These are phyloP conservation scores for Lasiommata megera DNA, from an alignment of 2,888 invertebrate species.

Conservation along the genomic window DNA sequence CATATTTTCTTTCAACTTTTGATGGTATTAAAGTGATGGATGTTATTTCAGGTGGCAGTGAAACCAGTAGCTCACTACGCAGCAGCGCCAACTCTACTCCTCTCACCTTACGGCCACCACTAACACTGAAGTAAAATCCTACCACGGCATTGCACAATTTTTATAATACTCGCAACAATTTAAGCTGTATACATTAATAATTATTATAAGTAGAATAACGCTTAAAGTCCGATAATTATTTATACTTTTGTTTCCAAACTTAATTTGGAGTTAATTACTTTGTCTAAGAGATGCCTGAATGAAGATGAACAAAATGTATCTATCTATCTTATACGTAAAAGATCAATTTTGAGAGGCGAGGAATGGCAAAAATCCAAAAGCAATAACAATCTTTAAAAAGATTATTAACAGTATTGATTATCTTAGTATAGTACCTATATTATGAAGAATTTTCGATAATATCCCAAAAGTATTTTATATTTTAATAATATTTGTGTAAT, in stretches of 20 bases:
- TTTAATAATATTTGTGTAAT: background rate
- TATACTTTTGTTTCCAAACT: no score
- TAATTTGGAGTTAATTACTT: no score
- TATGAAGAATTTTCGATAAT: background rate
- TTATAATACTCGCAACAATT: background rate
- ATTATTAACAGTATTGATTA: no score
- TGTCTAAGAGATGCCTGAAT: no score
- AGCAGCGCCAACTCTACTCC: constrained; percentile 54
- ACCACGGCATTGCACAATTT: background rate
- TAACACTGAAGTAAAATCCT: constrained; percentile 18
- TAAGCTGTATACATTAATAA: background rate
- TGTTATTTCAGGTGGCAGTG: constrained; percentile 36
- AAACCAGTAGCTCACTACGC: constrained; percentile 66
- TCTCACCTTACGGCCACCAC: constrained; percentile 55
- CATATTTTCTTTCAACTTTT: no score
- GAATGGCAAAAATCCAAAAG: no score
- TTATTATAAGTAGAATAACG: background rate
- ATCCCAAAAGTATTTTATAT: constrained; percentile 3
- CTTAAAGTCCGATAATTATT: background rate
- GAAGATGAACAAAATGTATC: no score
- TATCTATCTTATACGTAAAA: no score
- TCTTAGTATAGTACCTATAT: no score
- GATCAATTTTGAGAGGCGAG: no score
- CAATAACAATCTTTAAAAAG: no score
- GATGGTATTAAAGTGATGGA: no score